These are phyloP conservation scores for Nephrocerus scutellatus DNA, from an alignment of 2,888 invertebrate species.

Conservation along the genomic window DNA sequence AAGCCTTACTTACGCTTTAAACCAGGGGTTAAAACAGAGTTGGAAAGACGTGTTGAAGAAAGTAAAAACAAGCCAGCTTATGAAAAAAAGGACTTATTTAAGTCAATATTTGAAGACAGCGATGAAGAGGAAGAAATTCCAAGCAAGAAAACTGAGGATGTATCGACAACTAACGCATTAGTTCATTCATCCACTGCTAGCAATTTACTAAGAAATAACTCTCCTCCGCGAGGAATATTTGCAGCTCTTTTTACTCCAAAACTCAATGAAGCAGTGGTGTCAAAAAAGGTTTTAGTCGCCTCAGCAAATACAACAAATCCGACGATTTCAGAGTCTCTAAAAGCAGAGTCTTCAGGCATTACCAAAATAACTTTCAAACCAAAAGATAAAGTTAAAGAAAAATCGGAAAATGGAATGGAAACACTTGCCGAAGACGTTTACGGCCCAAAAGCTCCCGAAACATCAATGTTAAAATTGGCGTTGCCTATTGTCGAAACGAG, in stretches of 20 bases:
- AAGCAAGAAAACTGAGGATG: constrained; percentile 32
- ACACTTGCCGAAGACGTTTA: constrained; percentile 24
- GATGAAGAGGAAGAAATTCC: constrained; percentile 54
- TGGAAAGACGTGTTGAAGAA: constrained; percentile 39
- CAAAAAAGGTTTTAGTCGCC: constrained; percentile 3
- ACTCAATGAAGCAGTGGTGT: constrained; percentile 1
- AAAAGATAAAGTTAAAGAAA: constrained; percentile 24
- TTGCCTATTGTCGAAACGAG: too few species aligned
- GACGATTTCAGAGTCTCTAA: not conserved
- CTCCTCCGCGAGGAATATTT: constrained; percentile 67
- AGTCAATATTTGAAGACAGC: constrained; percentile 80
- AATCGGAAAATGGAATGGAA: constrained; percentile 13
- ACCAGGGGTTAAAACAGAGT: constrained; percentile 37
- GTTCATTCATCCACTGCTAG: constrained; percentile 44
- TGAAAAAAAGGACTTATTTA: constrained; percentile 72
- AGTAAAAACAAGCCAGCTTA: constrained; percentile 46
- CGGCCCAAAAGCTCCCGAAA: constrained; percentile 35
- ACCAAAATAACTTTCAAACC: constrained; percentile 32
- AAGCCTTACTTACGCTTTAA: too few species aligned
- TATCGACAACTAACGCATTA: constrained; percentile 10
- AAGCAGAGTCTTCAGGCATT: not conserved
- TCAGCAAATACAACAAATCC: not conserved
- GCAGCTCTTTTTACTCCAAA: constrained; percentile 33
- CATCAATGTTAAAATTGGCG: too few species aligned
- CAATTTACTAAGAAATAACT: constrained; percentile 58